phyloP scores from a whole-genome alignment of 1,140 invertebrate species.

The Scaptodrosophila lebanonensis region DNA sequence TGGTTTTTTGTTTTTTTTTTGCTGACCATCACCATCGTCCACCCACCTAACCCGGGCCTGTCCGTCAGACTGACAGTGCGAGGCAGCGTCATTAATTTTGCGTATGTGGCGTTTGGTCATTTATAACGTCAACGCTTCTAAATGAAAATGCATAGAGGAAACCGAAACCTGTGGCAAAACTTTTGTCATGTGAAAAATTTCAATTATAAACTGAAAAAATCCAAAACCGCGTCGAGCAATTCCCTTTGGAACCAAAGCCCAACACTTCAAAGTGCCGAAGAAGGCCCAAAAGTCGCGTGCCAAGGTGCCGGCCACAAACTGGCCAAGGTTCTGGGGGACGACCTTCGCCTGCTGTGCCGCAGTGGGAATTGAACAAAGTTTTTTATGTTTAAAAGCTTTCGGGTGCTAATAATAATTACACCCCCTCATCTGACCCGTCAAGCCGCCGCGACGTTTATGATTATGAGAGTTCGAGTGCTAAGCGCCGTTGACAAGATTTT shows the following conservation, averaged over 20 bases:
- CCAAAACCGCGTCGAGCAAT: background rate
- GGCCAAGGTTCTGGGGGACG: background rate
- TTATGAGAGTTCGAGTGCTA: slow-evolving; percentile 41
- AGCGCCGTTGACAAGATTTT: slow-evolving; percentile 66
- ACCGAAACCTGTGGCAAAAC: slow-evolving; percentile 16
- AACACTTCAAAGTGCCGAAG: slow-evolving; percentile 56
- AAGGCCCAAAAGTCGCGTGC: too few species aligned
- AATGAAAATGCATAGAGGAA: slow-evolving; percentile 55
- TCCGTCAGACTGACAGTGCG: slow-evolving; percentile 45
- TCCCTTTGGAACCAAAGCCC: slow-evolving; percentile 28
- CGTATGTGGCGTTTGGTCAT: slow-evolving; percentile 70
- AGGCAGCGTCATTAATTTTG: slow-evolving; percentile 63
- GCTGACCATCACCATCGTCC: slow-evolving; percentile 46
- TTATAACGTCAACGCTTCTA: slow-evolving; percentile 53
- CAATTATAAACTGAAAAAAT: slow-evolving; percentile 39
- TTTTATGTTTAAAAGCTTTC: slow-evolving; percentile 14
- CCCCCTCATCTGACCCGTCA: too few species aligned
- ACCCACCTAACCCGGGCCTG: slow-evolving; percentile 14
- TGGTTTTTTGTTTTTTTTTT: slow-evolving; percentile 9
- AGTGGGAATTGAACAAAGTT: slow-evolving; percentile 37
- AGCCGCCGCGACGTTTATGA: slow-evolving; percentile 41
- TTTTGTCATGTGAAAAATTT: slow-evolving; percentile 30
- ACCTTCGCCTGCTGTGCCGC: background rate
- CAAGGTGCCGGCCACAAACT: too few species aligned
- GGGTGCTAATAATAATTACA: slow-evolving; percentile 65